phyloP scores from a whole-genome alignment of 2,888 invertebrate species.

The Agonopterix subpropinquella region DNA sequence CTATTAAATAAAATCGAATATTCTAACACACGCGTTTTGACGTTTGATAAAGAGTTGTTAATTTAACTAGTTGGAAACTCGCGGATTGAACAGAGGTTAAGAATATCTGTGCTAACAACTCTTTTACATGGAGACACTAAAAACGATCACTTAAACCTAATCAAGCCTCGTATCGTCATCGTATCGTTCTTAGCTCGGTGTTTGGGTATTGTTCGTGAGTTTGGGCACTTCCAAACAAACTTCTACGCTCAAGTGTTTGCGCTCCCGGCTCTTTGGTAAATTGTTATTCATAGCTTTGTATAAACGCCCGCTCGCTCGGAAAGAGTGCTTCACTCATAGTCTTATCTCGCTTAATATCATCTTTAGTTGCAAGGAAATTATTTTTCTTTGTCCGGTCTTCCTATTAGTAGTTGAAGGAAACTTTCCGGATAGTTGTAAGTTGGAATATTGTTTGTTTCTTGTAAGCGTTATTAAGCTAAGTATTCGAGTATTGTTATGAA shows the following conservation, averaged over 20 bases:
- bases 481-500: neutral
- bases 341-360: constrained; percentile 62
- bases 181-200: constrained; percentile 44
- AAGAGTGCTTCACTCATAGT: constrained; percentile 67
- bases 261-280: constrained; percentile 68
- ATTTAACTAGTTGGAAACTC: no score
- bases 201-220: constrained; percentile 64
- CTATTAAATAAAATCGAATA: no score
- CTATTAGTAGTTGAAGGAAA: constrained; percentile 28
- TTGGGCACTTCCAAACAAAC: constrained; percentile 70
- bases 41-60: no score
- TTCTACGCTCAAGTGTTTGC: constrained; percentile 68
- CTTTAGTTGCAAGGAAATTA: constrained; percentile 49
- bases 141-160: no score
- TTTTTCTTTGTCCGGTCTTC: constrained; percentile 44
- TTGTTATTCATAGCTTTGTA: constrained; percentile 74
- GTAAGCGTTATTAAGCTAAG: constrained; percentile 8
- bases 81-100: no score
- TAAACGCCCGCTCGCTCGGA: constrained; percentile 54
- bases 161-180: no score
- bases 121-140: no score
- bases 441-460: constrained; percentile 2
- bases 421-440: constrained; percentile 5
- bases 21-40: no score
- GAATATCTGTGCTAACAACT: no score